Evolutionary conservation across 2,797 vertebrate genomes (phyloP).

Genomic region (Sibirionetta formosa): DNA sequence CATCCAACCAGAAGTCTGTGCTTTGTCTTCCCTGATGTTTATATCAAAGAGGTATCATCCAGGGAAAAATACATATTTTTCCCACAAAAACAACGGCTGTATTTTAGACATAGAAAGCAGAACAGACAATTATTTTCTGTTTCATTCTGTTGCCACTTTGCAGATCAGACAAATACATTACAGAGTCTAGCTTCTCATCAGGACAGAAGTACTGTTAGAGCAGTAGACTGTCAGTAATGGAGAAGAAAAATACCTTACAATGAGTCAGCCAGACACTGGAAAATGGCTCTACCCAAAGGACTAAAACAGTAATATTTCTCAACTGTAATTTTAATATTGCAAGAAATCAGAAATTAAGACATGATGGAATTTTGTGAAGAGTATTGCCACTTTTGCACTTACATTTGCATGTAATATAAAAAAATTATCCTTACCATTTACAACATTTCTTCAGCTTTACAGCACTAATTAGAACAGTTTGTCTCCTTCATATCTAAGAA

Average conservation of each 20-base stretch:
- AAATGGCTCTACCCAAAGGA: background rate
- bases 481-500: background rate
- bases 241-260: background rate
- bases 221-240: background rate
- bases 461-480: background rate
- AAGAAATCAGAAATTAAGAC: background rate
- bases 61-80: accelerated
- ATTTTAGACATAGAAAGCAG: background rate
- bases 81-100: background rate
- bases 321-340: background rate
- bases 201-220: background rate
- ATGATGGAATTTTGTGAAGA: background rate
- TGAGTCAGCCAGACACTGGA: background rate
- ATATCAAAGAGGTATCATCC: background rate
- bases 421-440: background rate
- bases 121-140: background rate
- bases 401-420: background rate
- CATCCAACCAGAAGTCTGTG: background rate
- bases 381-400: background rate
- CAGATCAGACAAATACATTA: background rate
- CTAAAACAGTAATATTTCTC: background rate
- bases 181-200: background rate
- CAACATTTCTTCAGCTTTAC: background rate
- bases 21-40: background rate
- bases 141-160: background rate